Conservation (phyloP, 2,888 invertebrate species). For the Phengaris alcon region DNA sequence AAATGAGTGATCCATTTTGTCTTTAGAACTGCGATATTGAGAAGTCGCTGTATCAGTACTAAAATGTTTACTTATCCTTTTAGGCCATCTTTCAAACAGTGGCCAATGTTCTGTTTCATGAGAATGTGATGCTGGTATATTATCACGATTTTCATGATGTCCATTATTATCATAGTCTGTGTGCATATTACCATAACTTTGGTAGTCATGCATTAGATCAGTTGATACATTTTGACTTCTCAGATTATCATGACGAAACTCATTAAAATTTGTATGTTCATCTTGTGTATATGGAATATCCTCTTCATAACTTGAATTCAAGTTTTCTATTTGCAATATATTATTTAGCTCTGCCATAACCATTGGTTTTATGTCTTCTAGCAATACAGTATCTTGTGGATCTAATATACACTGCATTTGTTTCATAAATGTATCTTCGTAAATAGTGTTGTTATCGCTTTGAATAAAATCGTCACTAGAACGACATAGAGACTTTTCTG, state of each 20-base stretch:
- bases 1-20: conserved; percentile 36
- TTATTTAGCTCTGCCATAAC: conserved; percentile 80
- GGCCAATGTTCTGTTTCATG: conserved; percentile 40
- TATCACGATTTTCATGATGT: conserved; percentile 37
- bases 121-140: conserved; percentile 34
- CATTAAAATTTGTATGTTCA: conserved; percentile 32
- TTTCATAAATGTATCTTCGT: conserved; percentile 88
- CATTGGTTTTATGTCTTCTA: conserved; percentile 79
- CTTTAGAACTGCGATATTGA: conserved; percentile 31
- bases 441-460: conserved; percentile 82
- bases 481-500: conserved; percentile 67
- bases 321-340: conserved; percentile 71
- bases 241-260: conserved; percentile 13
- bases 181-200: conserved; percentile 1
- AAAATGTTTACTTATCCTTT: conserved; percentile 43
- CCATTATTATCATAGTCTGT: conserved; percentile 35
- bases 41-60: conserved; percentile 39
- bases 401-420: conserved; percentile 80
- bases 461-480: conserved; percentile 73
- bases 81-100: conserved; percentile 52
- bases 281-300: conserved; percentile 35
- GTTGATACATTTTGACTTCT: background rate
- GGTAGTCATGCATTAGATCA: background rate
- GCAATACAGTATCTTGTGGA: conserved; percentile 76
- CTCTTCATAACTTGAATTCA: conserved; percentile 52